Evolutionary conservation across 30 jellyfish, hydroid and myxozoan genomes (phyloP).

Genomic region (Cassiopea xamachana): DNA sequence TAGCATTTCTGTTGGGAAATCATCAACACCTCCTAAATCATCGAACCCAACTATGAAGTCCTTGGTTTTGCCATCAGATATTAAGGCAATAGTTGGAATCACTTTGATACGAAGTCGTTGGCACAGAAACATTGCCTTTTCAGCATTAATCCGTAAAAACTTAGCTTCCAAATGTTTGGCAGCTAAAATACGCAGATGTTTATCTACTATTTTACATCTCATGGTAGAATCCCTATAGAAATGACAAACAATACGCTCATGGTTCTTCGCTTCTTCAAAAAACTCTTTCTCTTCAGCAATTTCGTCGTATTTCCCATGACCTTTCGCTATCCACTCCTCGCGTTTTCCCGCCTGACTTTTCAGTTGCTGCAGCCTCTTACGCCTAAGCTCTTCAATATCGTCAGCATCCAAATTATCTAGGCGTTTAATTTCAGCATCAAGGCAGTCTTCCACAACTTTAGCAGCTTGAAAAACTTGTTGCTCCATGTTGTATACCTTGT

Average conservation of each 20-base stretch:
- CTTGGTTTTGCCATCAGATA: slow-evolving; percentile 91
- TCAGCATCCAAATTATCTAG: slow-evolving; percentile 89
- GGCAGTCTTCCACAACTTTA: slow-evolving; percentile 86
- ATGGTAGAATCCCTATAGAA: slow-evolving; percentile 95
- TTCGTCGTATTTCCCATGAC: slow-evolving; percentile 96
- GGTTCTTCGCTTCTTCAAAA: slow-evolving; percentile 90
- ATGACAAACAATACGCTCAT: slow-evolving; percentile 95
- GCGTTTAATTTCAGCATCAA: slow-evolving; percentile 91
- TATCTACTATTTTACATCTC: slow-evolving; percentile 93
- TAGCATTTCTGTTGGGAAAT: slow-evolving; percentile 99
- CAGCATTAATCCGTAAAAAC: slow-evolving; percentile 92
- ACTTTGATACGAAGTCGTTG: slow-evolving; percentile 89
- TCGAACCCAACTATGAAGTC: slow-evolving; percentile 98
- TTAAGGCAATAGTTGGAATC: slow-evolving; percentile 90
- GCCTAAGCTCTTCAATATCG: slow-evolving; percentile 79
- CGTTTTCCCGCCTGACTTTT: slow-evolving; percentile 83
- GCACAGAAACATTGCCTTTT: slow-evolving; percentile 90
- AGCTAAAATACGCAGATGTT: slow-evolving; percentile 87
- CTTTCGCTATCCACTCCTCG: slow-evolving; percentile 88
- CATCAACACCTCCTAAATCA: slow-evolving; percentile 98
- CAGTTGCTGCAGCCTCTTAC: slow-evolving; percentile 81
- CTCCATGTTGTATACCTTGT: slow-evolving; percentile 18
- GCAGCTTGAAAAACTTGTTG: slow-evolving; percentile 92
- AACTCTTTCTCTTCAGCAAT: slow-evolving; percentile 92
- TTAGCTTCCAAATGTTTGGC: slow-evolving; percentile 89